Evolutionary conservation across 2,113 vertebrate species (phyloP), one percentile per base, ranked within the genome.

Genomic region (Cheilinus undulatus): DNA sequence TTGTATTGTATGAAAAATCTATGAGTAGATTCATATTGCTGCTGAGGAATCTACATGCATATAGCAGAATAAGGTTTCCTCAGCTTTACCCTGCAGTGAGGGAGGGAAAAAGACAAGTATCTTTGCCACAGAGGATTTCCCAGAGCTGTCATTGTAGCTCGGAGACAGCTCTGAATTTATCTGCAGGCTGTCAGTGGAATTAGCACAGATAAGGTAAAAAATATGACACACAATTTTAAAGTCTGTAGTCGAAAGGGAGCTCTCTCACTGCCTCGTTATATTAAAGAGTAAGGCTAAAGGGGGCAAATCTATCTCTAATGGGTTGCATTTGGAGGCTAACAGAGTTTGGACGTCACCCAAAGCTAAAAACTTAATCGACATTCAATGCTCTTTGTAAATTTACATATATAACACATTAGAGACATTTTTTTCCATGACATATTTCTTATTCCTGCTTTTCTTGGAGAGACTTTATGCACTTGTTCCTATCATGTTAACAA

Each of bases 181-280:
- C 90, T 86, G 85, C 76, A 71, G 83, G 87, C 86, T 89, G 89
- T 89, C 89, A 81, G 88, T 85, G 85, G 91, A 93, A 93, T 92
- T 93, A 92, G 86, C 75, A 84, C 87, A 91, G 90, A 92, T 92
- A 90, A 93, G 85, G 84, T 76, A 48, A 76, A 87, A n/a, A 88
- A 90, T 80, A 86, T 88, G 86, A 91, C 84, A 87, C 42, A 89
- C 91, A 89, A 84, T 91, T 89, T 70, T 58, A 88, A 87, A 88
- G 83, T 84, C 78, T 87, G 77, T 78, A 86, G 80, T 88, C 67
- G 23, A 85, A 86, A 81, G 51, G 74, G 73, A 69, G 83, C 81
- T 78, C 84, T 76, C 78, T 85, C 57, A 60, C 78, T 76, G 79
- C 73, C 69, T 89, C 50, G 43, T 86, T 78, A 82, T 80, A 86